Evolutionary conservation across 1,140 invertebrate species (phyloP), one percentile per base, ranked within the genome.

Genomic region (Uloborus diversus): DNA sequence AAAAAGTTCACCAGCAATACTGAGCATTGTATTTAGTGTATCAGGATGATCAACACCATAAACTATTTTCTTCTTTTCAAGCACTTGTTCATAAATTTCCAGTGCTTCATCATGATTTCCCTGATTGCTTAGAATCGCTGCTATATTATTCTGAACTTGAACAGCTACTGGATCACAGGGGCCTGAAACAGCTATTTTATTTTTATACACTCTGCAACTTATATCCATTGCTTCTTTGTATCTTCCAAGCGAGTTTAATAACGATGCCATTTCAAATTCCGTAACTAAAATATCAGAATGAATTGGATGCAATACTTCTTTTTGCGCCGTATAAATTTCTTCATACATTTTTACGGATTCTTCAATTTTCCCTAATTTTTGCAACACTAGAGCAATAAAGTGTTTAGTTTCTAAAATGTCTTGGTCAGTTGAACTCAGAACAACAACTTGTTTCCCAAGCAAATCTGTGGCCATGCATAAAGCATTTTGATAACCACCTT

Each of bases 291-390:
- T 80, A 37, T 83, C 71, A 11, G n/a, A 13, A 79, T 85, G 71
- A 70, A 78, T 33, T 37, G 66, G 56, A 5, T 84, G 84, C 17
- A 86, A 51, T 27, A 81, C 59, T 35, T 64, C 68, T 56, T 73
- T 83, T 23, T 81, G 68, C 23, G 81, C 79, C 25, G 56, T 68
- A 37, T 79, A 81, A 51, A 86, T 69, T 51, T 84, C 80, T 57
- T 71, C 33, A 51, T 80, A 81, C 3, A 84, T 66, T 30, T 59
- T 47, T 13, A 85, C 82, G 0, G 85, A 85, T 79, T 86, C 83
- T 13, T 84, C 69, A 71, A 83, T 81, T 62, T 75, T 83, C 0
- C 69, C 81, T 56, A 73, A 53, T 28, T 64, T 81, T 47, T 81
- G 62, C 17, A 84, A 75, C 13, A 84, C 61, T 56, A 81, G 75